Percentiles rank a stretch among this genome's conserved stretches.
Evolutionary conservation across 2,888 invertebrate genomes (phyloP).

Genomic region (Molorchus minor): DNA sequence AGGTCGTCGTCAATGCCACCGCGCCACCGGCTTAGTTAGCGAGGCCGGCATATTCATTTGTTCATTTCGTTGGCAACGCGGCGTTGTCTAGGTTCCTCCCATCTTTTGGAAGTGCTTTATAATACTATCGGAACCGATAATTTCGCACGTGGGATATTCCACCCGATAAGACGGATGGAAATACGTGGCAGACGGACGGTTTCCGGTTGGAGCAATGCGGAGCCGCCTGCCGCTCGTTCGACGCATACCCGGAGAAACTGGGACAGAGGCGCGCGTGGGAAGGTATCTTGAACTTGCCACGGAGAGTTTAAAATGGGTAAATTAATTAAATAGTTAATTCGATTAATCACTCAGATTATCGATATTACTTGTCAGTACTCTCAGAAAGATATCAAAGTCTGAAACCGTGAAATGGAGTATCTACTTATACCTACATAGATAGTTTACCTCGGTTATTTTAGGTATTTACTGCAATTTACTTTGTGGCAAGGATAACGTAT

Average conservation of each 20-base stretch:
- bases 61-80: conserved; percentile 17
- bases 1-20: conserved; percentile 51
- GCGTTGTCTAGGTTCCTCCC: conserved; percentile 6
- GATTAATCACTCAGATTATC: no score
- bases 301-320: no score
- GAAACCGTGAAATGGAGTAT: no score
- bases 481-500: no score
- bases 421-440: no score
- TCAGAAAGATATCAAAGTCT: no score
- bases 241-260: conserved; percentile 7
- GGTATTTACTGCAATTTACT: no score
- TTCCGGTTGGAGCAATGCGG: conserved; percentile 17
- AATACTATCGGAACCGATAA: conserved; percentile 25
- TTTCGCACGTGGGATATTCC: conserved; percentile 22
- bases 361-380: no score
- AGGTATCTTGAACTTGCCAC: no score
- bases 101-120: conserved; percentile 20
- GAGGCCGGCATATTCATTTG: conserved; percentile 39
- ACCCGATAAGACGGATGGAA: conserved; percentile 15
- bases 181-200: conserved; percentile 12
- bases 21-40: conserved; percentile 49
- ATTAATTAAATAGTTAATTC: no score
- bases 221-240: conserved; percentile 21
- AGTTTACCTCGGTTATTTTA: no score
- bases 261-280: conserved; percentile 8